Base-by-base conservation (phyloP, 2,113 vertebrate genomes). In the Noturus placidus region DNA sequence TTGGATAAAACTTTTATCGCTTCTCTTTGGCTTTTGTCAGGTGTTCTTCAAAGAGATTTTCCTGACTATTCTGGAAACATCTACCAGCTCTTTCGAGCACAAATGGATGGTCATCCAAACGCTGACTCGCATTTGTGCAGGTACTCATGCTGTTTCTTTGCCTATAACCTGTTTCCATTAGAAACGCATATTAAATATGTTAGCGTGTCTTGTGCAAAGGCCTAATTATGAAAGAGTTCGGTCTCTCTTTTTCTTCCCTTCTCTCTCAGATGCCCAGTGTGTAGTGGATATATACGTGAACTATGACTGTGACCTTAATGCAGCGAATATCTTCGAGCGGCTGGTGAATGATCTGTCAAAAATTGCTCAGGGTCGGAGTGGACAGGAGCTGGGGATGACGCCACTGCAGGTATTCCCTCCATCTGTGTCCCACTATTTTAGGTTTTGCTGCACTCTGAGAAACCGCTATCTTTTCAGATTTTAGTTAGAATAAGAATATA, bases 41-140 rank as follows among this genome's bases (percentile, higher is more conserved):
- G 97, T 99, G 30, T 99, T 99, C 94, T 99, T 99, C 94, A 96
- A 98, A 92, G 98, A 99, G 93, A 99, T 99, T 87, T 99, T 99
- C 92, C 93, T 99, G 88, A 99, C 98, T 92, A 99, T 99, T 92
- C 93, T 99, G 90, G 98, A 99, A 92, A 99, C 98, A 0, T 97
- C 98, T 13, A 96, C 97, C 70, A 99, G 98, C 95, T 99, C 98
- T 57, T 99, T 99, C 88, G 98, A 99, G 90, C 98, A 99, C 93
- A 98, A 99, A 89, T 99, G 98, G 98, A 99, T 99, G 98, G 98
- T 99, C 76, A 99, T 99, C 91, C 98, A 99, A 94, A 99, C 98
- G 8, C 95, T 99, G 84, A 99, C 98, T 1, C 97, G 98, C 90
- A 99, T 99, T 93, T 99, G 97, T 94, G 98, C 98, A 97, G 98